Conservation (phyloP, 2,113 vertebrate species). For the Alaudala cheleensis region DNA sequence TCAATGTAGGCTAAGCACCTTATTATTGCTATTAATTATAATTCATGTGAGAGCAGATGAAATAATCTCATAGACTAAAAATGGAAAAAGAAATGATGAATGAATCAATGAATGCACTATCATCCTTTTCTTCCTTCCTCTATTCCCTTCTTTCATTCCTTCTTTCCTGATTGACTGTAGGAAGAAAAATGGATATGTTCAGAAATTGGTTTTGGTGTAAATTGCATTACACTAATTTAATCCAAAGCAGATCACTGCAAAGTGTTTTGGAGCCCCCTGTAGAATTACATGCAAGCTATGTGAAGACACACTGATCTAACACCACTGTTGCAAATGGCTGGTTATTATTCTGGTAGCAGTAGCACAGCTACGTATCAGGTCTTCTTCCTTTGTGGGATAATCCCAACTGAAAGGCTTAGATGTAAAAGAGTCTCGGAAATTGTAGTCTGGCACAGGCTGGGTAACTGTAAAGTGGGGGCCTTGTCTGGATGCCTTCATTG, state of each 20-base stretch:
- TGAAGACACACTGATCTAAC: neutral
- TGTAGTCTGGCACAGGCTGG: neutral
- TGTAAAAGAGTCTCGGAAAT: neutral
- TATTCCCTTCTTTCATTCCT: neutral
- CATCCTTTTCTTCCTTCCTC: constrained; percentile 2
- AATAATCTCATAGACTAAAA: constrained; percentile 17
- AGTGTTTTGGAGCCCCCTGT: constrained; percentile 54
- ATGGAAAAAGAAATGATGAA: constrained; percentile 15
- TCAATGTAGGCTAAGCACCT: constrained; percentile 34
- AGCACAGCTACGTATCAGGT: neutral
- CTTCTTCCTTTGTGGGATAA: neutral
- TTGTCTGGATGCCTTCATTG: neutral
- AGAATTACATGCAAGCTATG: neutral
- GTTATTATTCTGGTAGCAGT: neutral
- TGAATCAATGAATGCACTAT: neutral
- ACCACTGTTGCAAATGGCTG: neutral
- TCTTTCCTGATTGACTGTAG: neutral
- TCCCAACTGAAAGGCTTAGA: neutral
- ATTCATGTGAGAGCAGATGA: constrained; percentile 31
- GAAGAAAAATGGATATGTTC: neutral
- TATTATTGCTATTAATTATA: constrained; percentile 45
- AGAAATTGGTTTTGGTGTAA: constrained; percentile 8
- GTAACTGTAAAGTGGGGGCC: neutral
- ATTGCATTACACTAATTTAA: constrained; percentile 6
- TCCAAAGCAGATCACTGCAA: neutral